A percentile compares a stretch with the other conserved stretches of the same genome.
Evolutionary conservation across 2,113 vertebrate species (phyloP).

Genomic region (Taxidea taxus): DNA sequence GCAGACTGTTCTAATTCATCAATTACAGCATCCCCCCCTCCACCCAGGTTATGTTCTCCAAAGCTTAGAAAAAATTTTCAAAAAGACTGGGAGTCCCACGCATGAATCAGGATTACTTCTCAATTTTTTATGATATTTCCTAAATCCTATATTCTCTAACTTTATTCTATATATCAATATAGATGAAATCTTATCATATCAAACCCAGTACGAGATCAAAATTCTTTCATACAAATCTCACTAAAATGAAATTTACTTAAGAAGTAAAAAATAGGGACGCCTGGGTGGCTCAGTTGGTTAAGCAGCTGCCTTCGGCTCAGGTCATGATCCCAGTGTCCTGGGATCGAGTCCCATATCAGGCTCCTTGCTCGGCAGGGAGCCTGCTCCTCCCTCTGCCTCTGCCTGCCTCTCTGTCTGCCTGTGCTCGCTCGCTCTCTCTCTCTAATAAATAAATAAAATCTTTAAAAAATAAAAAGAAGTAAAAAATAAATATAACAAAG

Average conservation of each 20-base stretch:
- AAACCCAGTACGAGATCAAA: background rate
- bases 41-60: background rate
- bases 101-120: background rate
- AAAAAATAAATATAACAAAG: background rate
- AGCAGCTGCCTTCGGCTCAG: too few species aligned
- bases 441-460: too few species aligned
- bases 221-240: background rate
- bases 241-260: background rate
- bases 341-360: too few species aligned
- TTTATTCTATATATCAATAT: background rate
- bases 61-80: background rate
- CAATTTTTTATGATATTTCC: background rate
- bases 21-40: background rate
- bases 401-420: too few species aligned
- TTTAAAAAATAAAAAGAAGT: too few species aligned
- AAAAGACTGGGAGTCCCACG: background rate
- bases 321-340: too few species aligned
- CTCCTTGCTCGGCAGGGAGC: too few species aligned
- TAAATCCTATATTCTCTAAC: background rate
- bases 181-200: background rate
- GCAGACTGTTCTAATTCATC: rapidly evolving
- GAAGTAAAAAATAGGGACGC: background rate
- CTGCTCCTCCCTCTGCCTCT: too few species aligned
- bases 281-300: too few species aligned
- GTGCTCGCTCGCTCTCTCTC: too few species aligned